A percentile compares a stretch with the other conserved stretches of the same genome.
phyloP scores from a whole-genome alignment of 2,113 vertebrate species.

The Carlito syrichta region DNA sequence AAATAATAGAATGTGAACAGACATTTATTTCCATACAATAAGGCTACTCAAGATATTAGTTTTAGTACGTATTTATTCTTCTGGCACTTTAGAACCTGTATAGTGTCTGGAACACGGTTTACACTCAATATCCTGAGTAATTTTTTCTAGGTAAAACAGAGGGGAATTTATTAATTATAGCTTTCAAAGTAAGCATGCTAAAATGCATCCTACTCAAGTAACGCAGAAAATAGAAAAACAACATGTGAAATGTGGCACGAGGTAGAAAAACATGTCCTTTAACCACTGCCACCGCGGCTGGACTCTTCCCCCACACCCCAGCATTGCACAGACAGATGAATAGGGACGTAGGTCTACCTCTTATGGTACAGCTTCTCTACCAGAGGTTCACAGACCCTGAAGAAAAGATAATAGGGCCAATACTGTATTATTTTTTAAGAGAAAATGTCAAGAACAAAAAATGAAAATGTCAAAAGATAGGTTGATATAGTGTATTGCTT shows the following conservation, averaged over 20 bases:
- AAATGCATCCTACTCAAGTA: conserved; percentile 48
- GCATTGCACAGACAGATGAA: neutral
- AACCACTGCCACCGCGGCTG: neutral
- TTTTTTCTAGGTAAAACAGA: conserved; percentile 57
- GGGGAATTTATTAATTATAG: conserved; percentile 59
- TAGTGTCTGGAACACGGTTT: conserved; percentile 30
- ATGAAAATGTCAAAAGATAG: conserved; percentile 83
- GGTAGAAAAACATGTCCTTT: too few species aligned
- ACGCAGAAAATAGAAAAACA: conserved; percentile 30
- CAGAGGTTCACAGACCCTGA: conserved; percentile 43
- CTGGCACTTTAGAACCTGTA: conserved; percentile 49
- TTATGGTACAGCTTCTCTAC: conserved; percentile 37
- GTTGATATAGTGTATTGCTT: conserved; percentile 84
- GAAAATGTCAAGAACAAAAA: conserved; percentile 84
- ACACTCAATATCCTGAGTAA: conserved; percentile 49
- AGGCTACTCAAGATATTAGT: conserved; percentile 32
- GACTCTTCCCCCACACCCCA: neutral
- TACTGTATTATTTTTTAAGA: conserved; percentile 82
- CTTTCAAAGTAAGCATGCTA: conserved; percentile 64
- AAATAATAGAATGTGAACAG: conserved; percentile 35
- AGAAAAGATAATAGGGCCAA: conserved; percentile 81
- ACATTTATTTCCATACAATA: conserved; percentile 49
- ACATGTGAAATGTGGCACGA: neutral
- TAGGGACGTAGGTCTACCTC: neutral
- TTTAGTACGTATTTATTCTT: conserved; percentile 48